A percentile compares a stretch with the other conserved stretches of the same genome.
Conservation (phyloP, 2,888 invertebrate genomes). For the Cremastobaeus sp. region DNA sequence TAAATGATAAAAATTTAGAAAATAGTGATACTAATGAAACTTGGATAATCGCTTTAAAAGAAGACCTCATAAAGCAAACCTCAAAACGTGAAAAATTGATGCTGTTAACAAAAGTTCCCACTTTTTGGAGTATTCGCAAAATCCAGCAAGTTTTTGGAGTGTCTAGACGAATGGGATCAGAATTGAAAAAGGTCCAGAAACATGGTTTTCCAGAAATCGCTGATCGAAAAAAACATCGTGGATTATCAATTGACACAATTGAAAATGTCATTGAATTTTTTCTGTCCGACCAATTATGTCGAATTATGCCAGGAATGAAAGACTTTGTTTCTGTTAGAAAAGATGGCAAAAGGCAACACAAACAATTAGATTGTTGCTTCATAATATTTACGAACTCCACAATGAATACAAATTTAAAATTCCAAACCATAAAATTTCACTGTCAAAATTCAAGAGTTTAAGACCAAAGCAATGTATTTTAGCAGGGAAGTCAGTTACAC, state of each 20-base stretch:
- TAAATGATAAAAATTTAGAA: not conserved
- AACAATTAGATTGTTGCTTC: conserved; percentile 18
- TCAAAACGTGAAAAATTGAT: not conserved
- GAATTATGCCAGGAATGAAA: conserved; percentile 27
- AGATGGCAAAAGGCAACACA: conserved; percentile 17
- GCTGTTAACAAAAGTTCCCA: not conserved
- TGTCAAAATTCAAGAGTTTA: not conserved
- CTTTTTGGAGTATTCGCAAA: not conserved
- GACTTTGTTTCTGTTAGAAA: conserved; percentile 16
- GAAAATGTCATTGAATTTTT: conserved; percentile 16
- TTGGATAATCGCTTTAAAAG: conserved; percentile 8
- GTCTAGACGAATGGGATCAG: conserved; percentile 18
- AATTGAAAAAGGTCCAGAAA: conserved; percentile 7
- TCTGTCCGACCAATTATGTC: conserved; percentile 16
- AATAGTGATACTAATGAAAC: not conserved
- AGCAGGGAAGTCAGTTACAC: conserved; percentile 1
- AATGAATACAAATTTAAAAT: conserved; percentile 1
- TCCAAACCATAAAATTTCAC: conserved; percentile 3
- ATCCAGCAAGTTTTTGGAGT: conserved; percentile 14
- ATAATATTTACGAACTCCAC: conserved; percentile 5
- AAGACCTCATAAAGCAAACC: not conserved
- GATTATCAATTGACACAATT: conserved; percentile 2
- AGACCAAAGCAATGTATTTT: conserved; percentile 3
- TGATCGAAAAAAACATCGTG: conserved; percentile 15
- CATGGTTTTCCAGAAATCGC: conserved; percentile 1